phyloP scores from a whole-genome alignment of 2,888 invertebrate genomes.

The Leptinotarsa haldemani region DNA sequence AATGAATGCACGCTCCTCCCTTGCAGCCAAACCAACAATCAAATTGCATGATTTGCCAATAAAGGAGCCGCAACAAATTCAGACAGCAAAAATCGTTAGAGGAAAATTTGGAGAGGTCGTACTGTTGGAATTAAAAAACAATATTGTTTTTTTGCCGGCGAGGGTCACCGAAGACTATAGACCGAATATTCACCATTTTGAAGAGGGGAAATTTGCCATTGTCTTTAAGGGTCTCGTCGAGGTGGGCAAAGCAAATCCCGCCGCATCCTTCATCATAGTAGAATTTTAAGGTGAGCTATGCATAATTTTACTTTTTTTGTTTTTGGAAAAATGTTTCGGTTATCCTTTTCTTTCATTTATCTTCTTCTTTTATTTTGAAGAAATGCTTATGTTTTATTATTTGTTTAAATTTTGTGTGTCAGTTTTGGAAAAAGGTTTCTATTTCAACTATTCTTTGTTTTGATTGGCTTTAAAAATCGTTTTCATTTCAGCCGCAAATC shows the following conservation, averaged over 20 bases:
- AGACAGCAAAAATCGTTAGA: neutral
- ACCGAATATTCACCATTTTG: neutral
- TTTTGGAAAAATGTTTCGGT: neutral
- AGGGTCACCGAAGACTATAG: neutral
- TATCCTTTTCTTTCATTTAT: neutral
- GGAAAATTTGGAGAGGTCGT: neutral
- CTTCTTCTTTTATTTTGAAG: neutral
- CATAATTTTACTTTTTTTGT: neutral
- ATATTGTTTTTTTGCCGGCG: neutral
- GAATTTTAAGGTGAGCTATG: conserved; percentile 1
- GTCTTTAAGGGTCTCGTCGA: neutral
- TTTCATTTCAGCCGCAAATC: neutral
- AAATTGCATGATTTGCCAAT: neutral
- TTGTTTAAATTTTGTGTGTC: neutral
- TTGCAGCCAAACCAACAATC: conserved; percentile 1
- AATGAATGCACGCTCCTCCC: neutral
- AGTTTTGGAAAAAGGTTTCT: neutral
- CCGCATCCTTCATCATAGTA: neutral
- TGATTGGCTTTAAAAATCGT: neutral
- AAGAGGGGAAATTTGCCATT: neutral
- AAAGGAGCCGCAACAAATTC: neutral
- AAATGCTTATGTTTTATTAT: neutral
- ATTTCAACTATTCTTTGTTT: neutral
- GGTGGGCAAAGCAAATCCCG: neutral
- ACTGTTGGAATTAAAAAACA: neutral